phyloP scores from a whole-genome alignment of 2,888 invertebrate species.

The Tenthredo scrophulariae region DNA sequence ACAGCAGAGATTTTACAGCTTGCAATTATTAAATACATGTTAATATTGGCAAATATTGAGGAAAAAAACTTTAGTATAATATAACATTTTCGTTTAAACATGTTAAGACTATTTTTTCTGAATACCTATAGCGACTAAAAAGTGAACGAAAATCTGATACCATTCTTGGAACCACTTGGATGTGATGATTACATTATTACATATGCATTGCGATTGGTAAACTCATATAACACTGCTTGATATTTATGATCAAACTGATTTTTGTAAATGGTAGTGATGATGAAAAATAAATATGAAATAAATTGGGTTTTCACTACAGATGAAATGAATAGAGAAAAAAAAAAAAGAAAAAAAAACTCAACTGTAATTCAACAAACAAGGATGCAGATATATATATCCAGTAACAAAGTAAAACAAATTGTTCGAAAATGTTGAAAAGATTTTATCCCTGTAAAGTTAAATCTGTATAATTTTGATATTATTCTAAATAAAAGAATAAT shows the following conservation, averaged over 20 bases:
- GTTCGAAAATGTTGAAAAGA: background rate
- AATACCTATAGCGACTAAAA: constrained; percentile 31
- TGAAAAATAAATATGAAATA: constrained; percentile 55
- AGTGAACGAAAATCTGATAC: background rate
- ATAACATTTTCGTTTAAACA: background rate
- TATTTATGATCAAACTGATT: constrained; percentile 57
- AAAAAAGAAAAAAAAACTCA: constrained; percentile 42
- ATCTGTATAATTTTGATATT: background rate
- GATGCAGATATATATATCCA: background rate
- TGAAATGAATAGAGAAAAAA: constrained; percentile 36
- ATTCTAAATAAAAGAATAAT: background rate
- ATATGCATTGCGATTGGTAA: constrained; percentile 62
- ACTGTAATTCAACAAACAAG: constrained; percentile 7
- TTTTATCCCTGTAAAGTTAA: background rate
- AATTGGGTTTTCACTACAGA: constrained; percentile 7
- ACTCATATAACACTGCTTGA: constrained; percentile 77
- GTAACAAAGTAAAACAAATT: background rate
- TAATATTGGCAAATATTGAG: background rate
- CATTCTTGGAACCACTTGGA: background rate
- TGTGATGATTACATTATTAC: constrained; percentile 20
- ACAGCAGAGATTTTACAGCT: constrained; percentile 4
- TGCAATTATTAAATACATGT: background rate
- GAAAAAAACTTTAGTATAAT: background rate
- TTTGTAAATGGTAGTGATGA: constrained; percentile 35
- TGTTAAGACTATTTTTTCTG: constrained; percentile 36